Percentiles rank a stretch among this genome's conserved stretches.
phyloP scores from a whole-genome alignment of 2,888 invertebrate species.

The Platerodrilus igneus region DNA sequence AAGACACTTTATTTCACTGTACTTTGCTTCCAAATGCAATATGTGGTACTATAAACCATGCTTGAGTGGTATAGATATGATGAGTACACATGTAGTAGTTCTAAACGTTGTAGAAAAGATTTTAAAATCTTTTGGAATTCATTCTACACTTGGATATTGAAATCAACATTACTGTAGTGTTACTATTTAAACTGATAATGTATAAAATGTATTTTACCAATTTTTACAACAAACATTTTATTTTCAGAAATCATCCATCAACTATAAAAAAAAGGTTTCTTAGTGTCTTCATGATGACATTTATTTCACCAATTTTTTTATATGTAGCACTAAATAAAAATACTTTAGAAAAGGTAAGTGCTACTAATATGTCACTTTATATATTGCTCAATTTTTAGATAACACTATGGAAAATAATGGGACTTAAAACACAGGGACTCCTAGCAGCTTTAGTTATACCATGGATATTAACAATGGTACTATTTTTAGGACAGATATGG shows the following conservation, averaged over 20 bases:
- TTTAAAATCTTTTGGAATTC: too few relatives aligned
- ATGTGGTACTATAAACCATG: too few relatives aligned
- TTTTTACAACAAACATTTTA: too few relatives aligned
- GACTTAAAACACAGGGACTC: slow-evolving; percentile 69
- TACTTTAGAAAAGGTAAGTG: slow-evolving; percentile 54
- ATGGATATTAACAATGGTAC: slow-evolving; percentile 68
- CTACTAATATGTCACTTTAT: slow-evolving; percentile 5
- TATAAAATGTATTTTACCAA: too few relatives aligned
- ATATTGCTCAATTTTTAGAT: slow-evolving; percentile 46
- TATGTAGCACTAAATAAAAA: slow-evolving; percentile 66
- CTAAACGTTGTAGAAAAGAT: too few relatives aligned
- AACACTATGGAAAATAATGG: slow-evolving; percentile 66
- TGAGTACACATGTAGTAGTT: too few relatives aligned
- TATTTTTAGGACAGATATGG: slow-evolving; percentile 79
- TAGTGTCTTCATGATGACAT: slow-evolving; percentile 77
- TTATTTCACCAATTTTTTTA: slow-evolving; percentile 73
- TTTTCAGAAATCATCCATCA: slow-evolving; percentile 78
- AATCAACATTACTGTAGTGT: too few relatives aligned
- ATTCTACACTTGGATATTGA: too few relatives aligned
- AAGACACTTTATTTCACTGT: too few relatives aligned
- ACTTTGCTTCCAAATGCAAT: too few relatives aligned
- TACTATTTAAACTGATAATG: too few relatives aligned
- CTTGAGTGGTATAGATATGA: too few relatives aligned
- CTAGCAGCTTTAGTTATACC: slow-evolving; percentile 70
- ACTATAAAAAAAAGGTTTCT: slow-evolving; percentile 84